Conservation (phyloP, 2,888 invertebrate genomes). For the Cerceris rybyensis region DNA sequence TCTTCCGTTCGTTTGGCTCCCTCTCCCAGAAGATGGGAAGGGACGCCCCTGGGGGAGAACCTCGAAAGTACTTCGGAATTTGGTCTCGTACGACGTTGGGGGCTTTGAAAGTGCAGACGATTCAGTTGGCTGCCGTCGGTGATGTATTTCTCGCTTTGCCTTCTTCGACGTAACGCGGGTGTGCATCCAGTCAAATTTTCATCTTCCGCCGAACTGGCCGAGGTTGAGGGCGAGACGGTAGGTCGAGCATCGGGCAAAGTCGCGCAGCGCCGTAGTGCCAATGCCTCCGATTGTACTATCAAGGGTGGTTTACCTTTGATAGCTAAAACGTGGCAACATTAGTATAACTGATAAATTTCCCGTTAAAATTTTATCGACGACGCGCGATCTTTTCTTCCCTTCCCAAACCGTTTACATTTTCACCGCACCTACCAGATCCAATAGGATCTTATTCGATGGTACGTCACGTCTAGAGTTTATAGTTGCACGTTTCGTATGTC, state of each 20-base stretch:
- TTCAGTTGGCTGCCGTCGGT: slow-evolving; percentile 92
- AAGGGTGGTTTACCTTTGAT: slow-evolving; percentile 74
- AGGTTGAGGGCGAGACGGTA: slow-evolving; percentile 72
- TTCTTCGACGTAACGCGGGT: slow-evolving; percentile 89
- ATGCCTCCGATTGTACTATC: slow-evolving; percentile 71
- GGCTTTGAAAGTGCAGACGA: slow-evolving; percentile 88
- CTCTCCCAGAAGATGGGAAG: slow-evolving; percentile 77
- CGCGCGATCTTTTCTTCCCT: slow-evolving; percentile 15
- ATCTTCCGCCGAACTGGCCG: slow-evolving; percentile 78
- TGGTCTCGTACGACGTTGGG: slow-evolving; percentile 78
- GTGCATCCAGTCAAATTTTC: slow-evolving; percentile 82
- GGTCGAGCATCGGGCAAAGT: slow-evolving; percentile 81
- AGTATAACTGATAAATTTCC: slow-evolving; percentile 59
- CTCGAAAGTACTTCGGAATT: slow-evolving; percentile 75
- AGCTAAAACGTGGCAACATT: slow-evolving; percentile 77
- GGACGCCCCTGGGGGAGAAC: slow-evolving; percentile 77
- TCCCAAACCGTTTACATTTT: background rate
- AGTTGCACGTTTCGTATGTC: slow-evolving; percentile 1
- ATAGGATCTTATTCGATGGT: slow-evolving; percentile 1
- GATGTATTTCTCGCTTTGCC: slow-evolving; percentile 91
- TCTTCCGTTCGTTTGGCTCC: slow-evolving; percentile 76
- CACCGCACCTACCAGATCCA: background rate
- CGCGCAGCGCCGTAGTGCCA: slow-evolving; percentile 78
- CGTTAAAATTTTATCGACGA: slow-evolving; percentile 26
- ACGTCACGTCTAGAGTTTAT: background rate